Evolutionary conservation across 2,113 vertebrate genomes (phyloP).

Genomic region (Sinocyclocheilus maitianheensis): DNA sequence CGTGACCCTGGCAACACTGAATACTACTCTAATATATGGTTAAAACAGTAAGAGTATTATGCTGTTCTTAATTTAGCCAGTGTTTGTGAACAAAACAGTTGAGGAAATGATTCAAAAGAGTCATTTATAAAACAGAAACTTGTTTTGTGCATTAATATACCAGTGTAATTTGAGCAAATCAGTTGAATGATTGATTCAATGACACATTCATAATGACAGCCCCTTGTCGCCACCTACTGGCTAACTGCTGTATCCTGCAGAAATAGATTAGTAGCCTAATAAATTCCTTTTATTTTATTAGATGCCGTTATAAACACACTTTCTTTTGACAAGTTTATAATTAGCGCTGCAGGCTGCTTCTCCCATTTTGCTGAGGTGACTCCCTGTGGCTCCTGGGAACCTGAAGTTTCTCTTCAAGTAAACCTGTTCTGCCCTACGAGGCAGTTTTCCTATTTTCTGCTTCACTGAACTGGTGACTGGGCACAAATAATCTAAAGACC

Average conservation of each 20-base stretch:
- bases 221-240: too few species aligned
- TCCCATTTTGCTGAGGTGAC: conserved; percentile 62
- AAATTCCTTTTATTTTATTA: background rate
- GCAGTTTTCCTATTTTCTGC: conserved; percentile 8
- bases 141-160: background rate
- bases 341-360: conserved; percentile 53
- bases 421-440: background rate
- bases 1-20: too few species aligned
- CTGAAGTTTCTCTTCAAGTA: background rate
- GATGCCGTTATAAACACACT: background rate
- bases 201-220: background rate
- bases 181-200: background rate
- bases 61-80: too few species aligned
- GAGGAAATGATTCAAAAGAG: too few species aligned
- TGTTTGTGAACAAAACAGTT: too few species aligned
- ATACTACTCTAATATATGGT: too few species aligned
- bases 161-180: background rate
- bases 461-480: conserved; percentile 37
- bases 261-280: too few species aligned
- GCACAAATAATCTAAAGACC: conserved; percentile 74
- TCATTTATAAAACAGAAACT: background rate
- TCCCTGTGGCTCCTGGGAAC: background rate
- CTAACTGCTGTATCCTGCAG: too few species aligned
- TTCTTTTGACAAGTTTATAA: conserved; percentile 63
- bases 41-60: too few species aligned